Conservation (phyloP, 2,797 vertebrate genomes). For the Peromyscus aztecus region DNA sequence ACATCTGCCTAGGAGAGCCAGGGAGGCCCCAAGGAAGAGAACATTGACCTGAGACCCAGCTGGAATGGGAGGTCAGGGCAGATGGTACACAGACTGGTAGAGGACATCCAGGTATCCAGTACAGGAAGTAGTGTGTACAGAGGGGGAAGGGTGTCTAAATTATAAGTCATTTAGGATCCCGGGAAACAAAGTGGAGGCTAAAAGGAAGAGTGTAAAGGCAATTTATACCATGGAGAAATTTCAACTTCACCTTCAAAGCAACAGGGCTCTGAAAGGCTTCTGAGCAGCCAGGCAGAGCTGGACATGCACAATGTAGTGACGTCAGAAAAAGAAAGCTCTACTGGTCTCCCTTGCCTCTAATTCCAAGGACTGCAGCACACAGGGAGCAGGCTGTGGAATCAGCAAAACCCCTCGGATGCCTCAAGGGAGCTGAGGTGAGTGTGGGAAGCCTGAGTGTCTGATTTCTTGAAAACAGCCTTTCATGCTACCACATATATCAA, state of each 20-base stretch:
- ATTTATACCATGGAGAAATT: background rate
- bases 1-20: background rate
- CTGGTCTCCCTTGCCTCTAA: background rate
- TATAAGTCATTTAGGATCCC: background rate
- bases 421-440: background rate
- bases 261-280: background rate
- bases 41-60: background rate
- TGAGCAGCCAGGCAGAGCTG: background rate
- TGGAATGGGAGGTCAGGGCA: background rate
- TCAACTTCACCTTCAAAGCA: background rate
- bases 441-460: background rate
- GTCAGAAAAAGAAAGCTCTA: background rate
- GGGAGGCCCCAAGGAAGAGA: background rate
- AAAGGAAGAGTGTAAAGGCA: background rate
- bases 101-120: background rate
- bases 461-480: constrained; percentile 19
- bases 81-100: background rate
- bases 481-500: background rate
- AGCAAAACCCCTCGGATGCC: background rate
- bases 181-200: background rate
- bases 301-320: background rate
- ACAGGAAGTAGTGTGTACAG: background rate
- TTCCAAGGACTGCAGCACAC: background rate
- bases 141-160: background rate
- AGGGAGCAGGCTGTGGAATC: background rate